These are phyloP conservation scores for Priocnemis perturbator DNA, from an alignment of 2,888 invertebrate species.

Conservation along the genomic window DNA sequence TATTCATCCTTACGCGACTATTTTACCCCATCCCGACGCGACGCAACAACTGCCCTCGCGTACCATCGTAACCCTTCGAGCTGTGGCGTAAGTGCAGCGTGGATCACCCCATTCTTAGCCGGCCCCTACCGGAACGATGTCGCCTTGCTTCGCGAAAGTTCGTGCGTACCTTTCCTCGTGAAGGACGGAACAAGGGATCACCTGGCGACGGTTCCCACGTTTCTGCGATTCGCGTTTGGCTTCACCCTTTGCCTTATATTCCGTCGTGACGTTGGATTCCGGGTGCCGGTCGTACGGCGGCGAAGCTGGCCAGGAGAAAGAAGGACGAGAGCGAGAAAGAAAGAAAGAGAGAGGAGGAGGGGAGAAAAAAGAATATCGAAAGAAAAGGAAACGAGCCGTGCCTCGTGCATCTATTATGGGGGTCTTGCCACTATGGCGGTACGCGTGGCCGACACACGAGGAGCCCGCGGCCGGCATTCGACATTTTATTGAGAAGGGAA, in stretches of 20 bases:
- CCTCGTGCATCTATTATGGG: conserved; percentile 72
- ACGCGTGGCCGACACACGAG: conserved; percentile 75
- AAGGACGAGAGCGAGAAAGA: conserved; percentile 9
- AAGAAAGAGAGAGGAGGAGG: conserved; percentile 7
- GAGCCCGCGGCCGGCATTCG: conserved; percentile 60
- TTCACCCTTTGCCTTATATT: conserved; percentile 62
- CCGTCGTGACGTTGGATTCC: conserved; percentile 52
- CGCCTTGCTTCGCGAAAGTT: conserved; percentile 49
- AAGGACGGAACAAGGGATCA: conserved; percentile 60
- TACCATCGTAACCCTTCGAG: conserved; percentile 53
- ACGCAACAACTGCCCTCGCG: conserved; percentile 13
- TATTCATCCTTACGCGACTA: too few relatives aligned
- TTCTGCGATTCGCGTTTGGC: conserved; percentile 71
- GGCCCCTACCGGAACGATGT: conserved; percentile 41
- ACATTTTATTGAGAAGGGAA: conserved; percentile 66
- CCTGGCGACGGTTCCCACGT: conserved; percentile 75
- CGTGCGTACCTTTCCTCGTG: conserved; percentile 30
- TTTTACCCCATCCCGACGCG: too few relatives aligned
- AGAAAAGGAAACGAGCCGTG: conserved; percentile 63
- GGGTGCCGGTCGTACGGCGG: conserved; percentile 37
- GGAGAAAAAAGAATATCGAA: conserved; percentile 32
- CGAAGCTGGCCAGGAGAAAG: neutral
- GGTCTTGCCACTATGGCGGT: conserved; percentile 66
- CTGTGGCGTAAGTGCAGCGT: conserved; percentile 15
- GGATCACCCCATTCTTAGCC: conserved; percentile 46